Evolutionary conservation across 2,113 vertebrate genomes (phyloP).

Genomic region (Myrmecophaga tridactyla): DNA sequence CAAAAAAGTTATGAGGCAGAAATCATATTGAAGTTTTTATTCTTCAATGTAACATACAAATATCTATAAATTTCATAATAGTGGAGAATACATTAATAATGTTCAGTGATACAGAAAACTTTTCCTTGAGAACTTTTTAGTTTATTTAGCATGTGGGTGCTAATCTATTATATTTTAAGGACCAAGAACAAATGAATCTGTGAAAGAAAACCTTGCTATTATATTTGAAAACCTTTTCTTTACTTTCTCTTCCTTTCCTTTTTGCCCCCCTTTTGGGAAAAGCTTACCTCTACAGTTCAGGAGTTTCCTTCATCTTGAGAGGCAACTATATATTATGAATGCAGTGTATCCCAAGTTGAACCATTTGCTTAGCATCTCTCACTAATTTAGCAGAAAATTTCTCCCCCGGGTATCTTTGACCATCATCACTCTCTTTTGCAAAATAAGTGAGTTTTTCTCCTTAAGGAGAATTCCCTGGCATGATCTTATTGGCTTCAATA

Average conservation of each 20-base stretch:
- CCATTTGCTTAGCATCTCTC: conserved; percentile 1
- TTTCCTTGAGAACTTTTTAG: neutral
- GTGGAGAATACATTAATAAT: neutral
- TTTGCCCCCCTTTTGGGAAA: neutral
- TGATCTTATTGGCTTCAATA: conserved; percentile 56
- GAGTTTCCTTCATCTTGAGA: neutral
- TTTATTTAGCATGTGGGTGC: neutral
- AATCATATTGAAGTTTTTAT: neutral
- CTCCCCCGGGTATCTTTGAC: neutral
- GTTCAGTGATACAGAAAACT: neutral
- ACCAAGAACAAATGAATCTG: neutral
- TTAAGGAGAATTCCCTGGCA: conserved; percentile 50
- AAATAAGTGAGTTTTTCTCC: conserved; percentile 60
- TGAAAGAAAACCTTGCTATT: neutral
- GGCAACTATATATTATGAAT: neutral
- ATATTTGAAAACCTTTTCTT: neutral
- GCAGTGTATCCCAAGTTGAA: neutral
- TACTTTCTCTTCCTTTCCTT: neutral
- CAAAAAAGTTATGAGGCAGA: neutral
- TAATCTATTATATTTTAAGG: conserved; percentile 2
- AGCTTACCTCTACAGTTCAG: neutral
- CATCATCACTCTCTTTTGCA: conserved; percentile 19
- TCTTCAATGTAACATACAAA: neutral
- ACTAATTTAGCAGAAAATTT: conserved; percentile 28
- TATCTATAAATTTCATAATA: neutral